Conservation (phyloP, 2,888 invertebrate genomes). For the Scrobipalpa atriplicella region DNA sequence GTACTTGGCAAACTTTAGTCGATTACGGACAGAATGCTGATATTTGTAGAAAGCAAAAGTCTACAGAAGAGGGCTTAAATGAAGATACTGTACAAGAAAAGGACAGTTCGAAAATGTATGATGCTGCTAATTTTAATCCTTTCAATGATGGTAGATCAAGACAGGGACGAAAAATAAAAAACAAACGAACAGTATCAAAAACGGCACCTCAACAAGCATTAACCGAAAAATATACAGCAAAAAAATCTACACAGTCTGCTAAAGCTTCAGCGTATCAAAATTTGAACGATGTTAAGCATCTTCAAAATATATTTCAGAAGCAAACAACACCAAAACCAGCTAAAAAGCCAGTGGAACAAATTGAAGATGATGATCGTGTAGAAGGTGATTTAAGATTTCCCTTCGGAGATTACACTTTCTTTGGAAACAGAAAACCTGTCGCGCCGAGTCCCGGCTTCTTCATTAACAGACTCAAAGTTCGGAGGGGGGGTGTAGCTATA, state of each 20-base stretch:
- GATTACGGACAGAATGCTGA: conserved; percentile 84
- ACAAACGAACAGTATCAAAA: conserved; percentile 59
- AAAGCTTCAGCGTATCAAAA: conserved; percentile 26
- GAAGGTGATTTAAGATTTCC: conserved; percentile 58
- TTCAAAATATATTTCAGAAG: conserved; percentile 52
- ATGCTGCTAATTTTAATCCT: conserved; percentile 33
- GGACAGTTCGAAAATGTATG: conserved; percentile 31
- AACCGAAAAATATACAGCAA: conserved; percentile 37
- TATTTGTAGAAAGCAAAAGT: conserved; percentile 71
- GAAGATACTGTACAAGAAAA: conserved; percentile 30
- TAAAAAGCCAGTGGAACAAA: conserved; percentile 41
- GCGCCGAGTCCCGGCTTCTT: conserved; percentile 84
- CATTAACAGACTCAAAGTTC: conserved; percentile 86
- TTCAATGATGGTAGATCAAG: conserved; percentile 43
- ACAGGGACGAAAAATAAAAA: conserved; percentile 59
- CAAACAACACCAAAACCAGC: conserved; percentile 50
- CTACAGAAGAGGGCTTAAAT: conserved; percentile 32
- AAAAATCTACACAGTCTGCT: not conserved
- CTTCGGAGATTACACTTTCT: conserved; percentile 55
- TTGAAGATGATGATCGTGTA: conserved; percentile 43
- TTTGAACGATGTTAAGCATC: conserved; percentile 46
- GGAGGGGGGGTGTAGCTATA: conserved; percentile 90
- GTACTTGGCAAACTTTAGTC: conserved; percentile 79
- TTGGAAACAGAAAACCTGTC: conserved; percentile 60
- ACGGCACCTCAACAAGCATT: conserved; percentile 43